Base-by-base conservation (phyloP, 2,888 invertebrate genomes). In the Drosophila mercatorum region DNA sequence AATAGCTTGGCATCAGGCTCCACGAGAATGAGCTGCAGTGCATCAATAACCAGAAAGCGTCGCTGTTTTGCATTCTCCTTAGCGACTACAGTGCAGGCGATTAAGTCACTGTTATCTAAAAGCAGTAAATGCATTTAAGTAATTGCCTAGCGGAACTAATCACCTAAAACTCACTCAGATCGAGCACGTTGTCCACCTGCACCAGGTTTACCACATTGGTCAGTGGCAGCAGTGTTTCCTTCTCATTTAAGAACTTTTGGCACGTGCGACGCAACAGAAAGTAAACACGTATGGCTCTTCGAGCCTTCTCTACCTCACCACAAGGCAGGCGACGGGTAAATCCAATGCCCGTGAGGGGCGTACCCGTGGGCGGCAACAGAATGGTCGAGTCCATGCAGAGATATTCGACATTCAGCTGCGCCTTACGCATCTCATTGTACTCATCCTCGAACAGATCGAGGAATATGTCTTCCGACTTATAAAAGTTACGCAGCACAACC, bases 381-480 rank as follows among this genome's bases (percentile, higher is more conserved):
- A 99, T 96, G 62, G 97, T 97, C 55, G 98, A 97, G 93, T 99
- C 99, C 97, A 98, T 98, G 93, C 98, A 97, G 76, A 99, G 93
- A 95, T 97, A 98, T 92, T 99, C 98, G 2, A 99, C 98, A 92
- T 97, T 98, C 59, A 98, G 92, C 1, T 96, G 95, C 22, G 95
- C 94, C 91, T 97, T 97, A 81, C 96, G 96, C 95, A 99, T 97
- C 93, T 98, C 98, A 91, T 96, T 96, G 93, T 97, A 98, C 89
- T 99, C 99, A 92, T 99, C 98, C 93, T 99, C 99, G 92, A 99
- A 99, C 95, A 99, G 97, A 92, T 99, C 99, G 67, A 99, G 94
- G 93, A 99, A 99, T 87, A 99, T 98, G 91, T 99, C 99, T 93
- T 99, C 99, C 85, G 97, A 97, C 95, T 98, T 98, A 93, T 98